A percentile compares a stretch with the other conserved stretches of the same genome.
These are phyloP conservation scores for Sylvietta virens DNA, from an alignment of 2,113 vertebrate genomes.

Conservation along the genomic window DNA sequence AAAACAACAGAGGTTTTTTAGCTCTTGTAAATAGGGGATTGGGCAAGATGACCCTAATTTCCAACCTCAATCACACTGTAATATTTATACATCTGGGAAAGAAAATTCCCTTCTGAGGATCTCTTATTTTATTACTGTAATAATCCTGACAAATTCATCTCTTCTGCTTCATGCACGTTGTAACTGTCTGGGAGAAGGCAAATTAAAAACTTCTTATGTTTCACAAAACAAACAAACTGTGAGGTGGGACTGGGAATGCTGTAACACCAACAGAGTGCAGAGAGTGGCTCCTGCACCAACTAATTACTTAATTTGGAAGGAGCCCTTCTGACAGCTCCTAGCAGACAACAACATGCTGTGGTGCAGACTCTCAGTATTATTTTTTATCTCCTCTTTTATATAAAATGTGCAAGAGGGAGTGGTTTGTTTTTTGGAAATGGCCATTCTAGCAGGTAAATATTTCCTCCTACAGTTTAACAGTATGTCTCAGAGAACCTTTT, in stretches of 20 bases:
- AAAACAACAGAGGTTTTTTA: background rate
- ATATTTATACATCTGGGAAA: background rate
- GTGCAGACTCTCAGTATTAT: background rate
- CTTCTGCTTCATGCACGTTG: background rate
- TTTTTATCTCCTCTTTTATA: background rate
- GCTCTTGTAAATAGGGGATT: background rate
- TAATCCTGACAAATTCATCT: background rate
- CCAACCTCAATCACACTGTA: background rate
- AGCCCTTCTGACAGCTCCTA: background rate
- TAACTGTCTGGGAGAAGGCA: background rate
- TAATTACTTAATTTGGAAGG: background rate
- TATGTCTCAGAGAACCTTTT: background rate
- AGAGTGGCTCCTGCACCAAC: accelerated
- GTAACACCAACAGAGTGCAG: background rate
- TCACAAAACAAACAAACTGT: background rate
- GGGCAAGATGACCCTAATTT: background rate
- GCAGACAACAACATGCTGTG: background rate
- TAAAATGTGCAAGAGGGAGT: background rate
- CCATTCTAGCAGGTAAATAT: background rate
- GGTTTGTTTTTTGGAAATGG: background rate
- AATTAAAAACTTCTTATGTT: background rate
- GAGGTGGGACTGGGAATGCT: background rate
- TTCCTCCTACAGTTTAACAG: background rate
- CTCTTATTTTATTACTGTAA: background rate
- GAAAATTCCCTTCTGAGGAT: background rate